Conservation (phyloP, 2,888 invertebrate species). For the Phorcus lineatus region DNA sequence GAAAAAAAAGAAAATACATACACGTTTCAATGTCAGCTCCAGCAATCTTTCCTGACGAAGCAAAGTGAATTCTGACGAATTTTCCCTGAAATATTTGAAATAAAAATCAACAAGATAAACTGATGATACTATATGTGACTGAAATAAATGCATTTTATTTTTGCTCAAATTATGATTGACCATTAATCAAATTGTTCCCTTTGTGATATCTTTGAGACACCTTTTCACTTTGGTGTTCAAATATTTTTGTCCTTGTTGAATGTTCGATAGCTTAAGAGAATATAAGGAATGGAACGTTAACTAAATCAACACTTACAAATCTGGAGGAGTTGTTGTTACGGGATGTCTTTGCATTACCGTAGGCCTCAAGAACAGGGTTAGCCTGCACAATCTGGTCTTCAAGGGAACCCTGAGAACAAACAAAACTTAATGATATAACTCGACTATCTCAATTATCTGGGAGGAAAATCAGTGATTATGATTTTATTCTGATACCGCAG, state of each 20-base stretch:
- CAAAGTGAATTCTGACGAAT: slow-evolving; percentile 99
- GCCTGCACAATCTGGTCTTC: slow-evolving; percentile 99
- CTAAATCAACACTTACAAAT: slow-evolving; percentile 90
- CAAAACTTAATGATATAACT: background rate
- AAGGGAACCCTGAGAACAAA: slow-evolving; percentile 75
- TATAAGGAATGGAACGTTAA: too few relatives aligned
- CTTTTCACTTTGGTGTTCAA: too few relatives aligned
- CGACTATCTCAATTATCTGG: too few relatives aligned
- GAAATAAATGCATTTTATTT: too few relatives aligned
- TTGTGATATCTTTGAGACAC: too few relatives aligned
- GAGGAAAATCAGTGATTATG: too few relatives aligned
- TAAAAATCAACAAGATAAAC: background rate
- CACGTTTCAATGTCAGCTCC: slow-evolving; percentile 99
- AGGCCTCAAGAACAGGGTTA: slow-evolving; percentile 80
- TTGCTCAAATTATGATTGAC: too few relatives aligned
- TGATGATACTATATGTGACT: too few relatives aligned
- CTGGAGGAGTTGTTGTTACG: slow-evolving; percentile 99
- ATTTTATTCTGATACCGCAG: too few relatives aligned
- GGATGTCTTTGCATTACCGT: slow-evolving; percentile 73
- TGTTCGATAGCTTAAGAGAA: background rate
- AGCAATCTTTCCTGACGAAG: slow-evolving; percentile 97
- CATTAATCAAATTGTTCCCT: too few relatives aligned
- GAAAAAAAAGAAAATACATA: slow-evolving; percentile 80
- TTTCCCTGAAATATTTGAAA: slow-evolving; percentile 84
- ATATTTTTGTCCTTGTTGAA: too few relatives aligned